Percentiles rank a stretch among this genome's conserved stretches.
These are phyloP conservation scores for Julus scanicus DNA, from an alignment of 2,888 invertebrate genomes.

Conservation along the genomic window DNA sequence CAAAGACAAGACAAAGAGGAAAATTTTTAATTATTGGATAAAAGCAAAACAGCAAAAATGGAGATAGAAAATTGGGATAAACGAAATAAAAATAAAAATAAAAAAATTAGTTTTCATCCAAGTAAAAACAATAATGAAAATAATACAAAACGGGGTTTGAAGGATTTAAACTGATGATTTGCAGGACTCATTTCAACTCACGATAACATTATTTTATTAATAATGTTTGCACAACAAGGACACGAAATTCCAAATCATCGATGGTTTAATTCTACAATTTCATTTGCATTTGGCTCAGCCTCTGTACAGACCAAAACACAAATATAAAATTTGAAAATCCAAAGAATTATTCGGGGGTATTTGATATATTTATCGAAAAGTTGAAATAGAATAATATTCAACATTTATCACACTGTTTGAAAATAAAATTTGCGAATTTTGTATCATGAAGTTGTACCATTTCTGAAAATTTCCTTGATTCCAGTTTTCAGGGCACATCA, in stretches of 20 bases:
- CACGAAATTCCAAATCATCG: not conserved
- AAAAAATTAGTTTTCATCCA: not conserved
- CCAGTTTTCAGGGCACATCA: not conserved
- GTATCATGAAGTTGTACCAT: no score
- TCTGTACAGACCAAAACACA: not conserved
- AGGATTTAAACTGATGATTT: not conserved
- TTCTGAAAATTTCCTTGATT: no score
- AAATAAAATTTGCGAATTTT: no score
- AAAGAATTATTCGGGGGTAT: not conserved
- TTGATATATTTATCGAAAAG: not conserved
- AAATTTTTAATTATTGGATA: not conserved
- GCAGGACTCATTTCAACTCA: not conserved
- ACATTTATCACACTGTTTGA: no score
- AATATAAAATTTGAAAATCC: constrained; percentile 19
- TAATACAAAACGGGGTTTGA: not conserved
- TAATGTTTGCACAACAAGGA: not conserved
- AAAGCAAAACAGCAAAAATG: not conserved
- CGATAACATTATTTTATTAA: not conserved
- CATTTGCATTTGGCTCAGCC: not conserved
- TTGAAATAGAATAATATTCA: not conserved
- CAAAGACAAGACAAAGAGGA: not conserved
- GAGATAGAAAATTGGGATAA: constrained; percentile 1
- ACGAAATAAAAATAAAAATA: constrained; percentile 1
- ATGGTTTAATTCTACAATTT: not conserved
- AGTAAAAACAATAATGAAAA: not conserved